Evolutionary conservation across 1,140 invertebrate genomes (phyloP), one percentile per base, ranked within the genome.

Genomic region (Drosophila oshimai): DNA sequence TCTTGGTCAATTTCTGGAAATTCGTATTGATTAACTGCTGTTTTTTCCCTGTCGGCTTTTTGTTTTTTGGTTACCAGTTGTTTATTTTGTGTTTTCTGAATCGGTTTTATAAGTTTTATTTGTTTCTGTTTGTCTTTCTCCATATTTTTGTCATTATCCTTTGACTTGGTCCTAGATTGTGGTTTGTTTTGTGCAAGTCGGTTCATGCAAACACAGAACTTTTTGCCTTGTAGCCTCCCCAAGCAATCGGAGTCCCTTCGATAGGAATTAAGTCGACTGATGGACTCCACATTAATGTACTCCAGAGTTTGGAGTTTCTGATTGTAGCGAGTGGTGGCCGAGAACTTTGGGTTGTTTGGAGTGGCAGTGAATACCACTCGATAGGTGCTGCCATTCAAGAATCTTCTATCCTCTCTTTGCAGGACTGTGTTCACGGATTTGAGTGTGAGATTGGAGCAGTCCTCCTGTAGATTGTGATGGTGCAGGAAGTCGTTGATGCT

Each of bases 401-500:
- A 4, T 4, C 13, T 58, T 5, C 0, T 9, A 6, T 41, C 36
- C n/a, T 10, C 17, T 5, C 22, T n/a, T 22, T 45, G 6, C 9
- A 9, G 9, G 10, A 57, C 20, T 6, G 10, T 9, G 3, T 15
- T 20, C 15, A 58, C n/a, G 1, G 31, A 4, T 3, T 29, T 36
- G 10, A 58, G 10, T 2, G 22, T 58, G 3, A 58, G 17, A 6
- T 49, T 58, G 2, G n/a, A 12, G 34, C 55, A 58, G 6, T 39
- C 3, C 1, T 58, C n/a, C 6, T 49, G 55, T 2, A 47, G 17
- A 12, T 58, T 47, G 20, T 49, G 15, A 4, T 49, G 7, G 6
- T 58, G 1, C 6, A 58, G 45, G 6, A 18, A 58, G 0, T 49
- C 2, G 12, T 58, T 58, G 9, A 58, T 49, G 5, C 45, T 26